Conservation (phyloP, 2,113 vertebrate species). For the Neodontobutis hainanensis region DNA sequence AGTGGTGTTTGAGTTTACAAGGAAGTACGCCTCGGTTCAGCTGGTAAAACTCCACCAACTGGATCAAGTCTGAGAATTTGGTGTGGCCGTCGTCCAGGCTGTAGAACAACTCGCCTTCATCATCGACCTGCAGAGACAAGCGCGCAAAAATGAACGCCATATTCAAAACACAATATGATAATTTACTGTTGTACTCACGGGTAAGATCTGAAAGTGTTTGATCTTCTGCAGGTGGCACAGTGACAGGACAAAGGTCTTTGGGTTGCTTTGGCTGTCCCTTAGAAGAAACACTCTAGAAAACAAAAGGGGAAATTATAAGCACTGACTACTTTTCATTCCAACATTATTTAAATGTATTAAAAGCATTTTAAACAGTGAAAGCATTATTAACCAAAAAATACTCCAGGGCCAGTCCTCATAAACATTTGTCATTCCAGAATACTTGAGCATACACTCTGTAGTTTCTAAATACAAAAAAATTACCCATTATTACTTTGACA, state of each 20-base stretch:
- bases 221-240: constrained; percentile 94
- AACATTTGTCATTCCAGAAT: no score
- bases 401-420: no score
- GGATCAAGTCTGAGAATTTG: constrained; percentile 94
- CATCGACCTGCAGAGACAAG: constrained; percentile 82
- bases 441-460: no score
- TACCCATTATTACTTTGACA: no score
- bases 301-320: not conserved
- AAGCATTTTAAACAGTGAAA: no score
- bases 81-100: constrained; percentile 95
- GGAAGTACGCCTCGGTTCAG: constrained; percentile 94
- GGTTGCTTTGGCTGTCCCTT: constrained; percentile 97
- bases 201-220: constrained; percentile 98
- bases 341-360: no score
- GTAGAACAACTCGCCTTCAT: constrained; percentile 88
- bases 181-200: constrained; percentile 82
- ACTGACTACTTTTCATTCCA: no score
- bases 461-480: no score
- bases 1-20: constrained; percentile 96
- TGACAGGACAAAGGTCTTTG: constrained; percentile 95
- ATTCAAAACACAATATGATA: not conserved
- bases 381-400: no score
- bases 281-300: constrained; percentile 91
- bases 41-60: constrained; percentile 98
- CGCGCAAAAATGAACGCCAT: constrained; percentile 1